Base-by-base conservation (phyloP, 2,113 vertebrate species). In the Promerops cafer region DNA sequence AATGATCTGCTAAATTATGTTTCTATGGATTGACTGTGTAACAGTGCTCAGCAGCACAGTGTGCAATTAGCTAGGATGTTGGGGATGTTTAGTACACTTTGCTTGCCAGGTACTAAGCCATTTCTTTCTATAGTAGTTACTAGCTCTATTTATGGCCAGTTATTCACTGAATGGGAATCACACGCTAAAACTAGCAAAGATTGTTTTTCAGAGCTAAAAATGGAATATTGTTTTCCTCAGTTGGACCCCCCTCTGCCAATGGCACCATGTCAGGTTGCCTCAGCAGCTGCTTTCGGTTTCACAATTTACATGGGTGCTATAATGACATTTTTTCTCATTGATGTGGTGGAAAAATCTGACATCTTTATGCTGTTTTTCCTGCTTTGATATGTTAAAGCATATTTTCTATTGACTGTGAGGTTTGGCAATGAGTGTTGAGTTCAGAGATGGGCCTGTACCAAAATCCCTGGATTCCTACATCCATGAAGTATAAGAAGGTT, bases 141-240 rank as follows among this genome's bases (percentile, higher is more conserved):
- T 93, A 56, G 74, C 49, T 57, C 82, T 96, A 74, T 96, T 97
- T 95, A 91, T 96, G 94, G 95, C 53, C 75, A 83, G 93, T 81
- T 89, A 75, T 92, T 94, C 87, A 60, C 57, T 87, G 90, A 79
- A 79, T 21, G 94, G 89, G 93, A 97, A 94, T 97, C 40, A 45
- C 65, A 94, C 71, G 77, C 71, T 83, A 88, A 88, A 97, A 96
- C 93, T 95, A 96, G 89, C 40, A 65, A 86, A 90, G 92, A 93
- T 96, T 45, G 17, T 79, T 95, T 66, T 86, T 86, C 66, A 65
- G 91, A 76, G 54, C 93, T 97, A 97, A 97, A 97, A 97, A 96
- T 96, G 96, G 94, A 96, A 93, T 82, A 39, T 63, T 92, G 72
- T 91, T 97, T 97, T 96, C 89, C 83, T 92, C 77, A 71, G 77